Percentiles rank a stretch among this genome's conserved stretches.
phyloP scores from a whole-genome alignment of 2,888 invertebrate genomes.

The Oscheius sp. region DNA sequence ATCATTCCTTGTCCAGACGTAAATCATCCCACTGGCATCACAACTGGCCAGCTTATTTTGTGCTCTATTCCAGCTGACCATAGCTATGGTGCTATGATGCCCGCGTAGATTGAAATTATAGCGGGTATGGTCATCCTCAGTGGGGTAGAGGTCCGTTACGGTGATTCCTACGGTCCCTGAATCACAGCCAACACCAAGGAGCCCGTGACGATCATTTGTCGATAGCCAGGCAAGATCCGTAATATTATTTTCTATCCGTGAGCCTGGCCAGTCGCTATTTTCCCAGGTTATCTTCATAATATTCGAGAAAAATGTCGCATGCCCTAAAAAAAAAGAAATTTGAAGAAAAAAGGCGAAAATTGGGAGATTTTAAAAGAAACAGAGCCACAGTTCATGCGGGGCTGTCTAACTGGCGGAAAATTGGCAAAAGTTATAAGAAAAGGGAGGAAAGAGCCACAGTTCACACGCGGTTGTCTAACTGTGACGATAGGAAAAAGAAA shows the following conservation, averaged over 20 bases:
- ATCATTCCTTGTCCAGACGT: slow-evolving; percentile 99
- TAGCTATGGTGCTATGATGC: slow-evolving; percentile 79
- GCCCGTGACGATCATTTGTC: slow-evolving; percentile 50
- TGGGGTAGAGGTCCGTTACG: slow-evolving; percentile 56
- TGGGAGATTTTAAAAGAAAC: no score
- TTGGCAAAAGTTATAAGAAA: no score
- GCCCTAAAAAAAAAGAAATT: no score
- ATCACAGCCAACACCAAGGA: slow-evolving; percentile 66
- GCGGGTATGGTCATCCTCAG: slow-evolving; percentile 49
- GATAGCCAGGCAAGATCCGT: slow-evolving; percentile 53
- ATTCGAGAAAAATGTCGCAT: neutral
- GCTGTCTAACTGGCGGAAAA: neutral
- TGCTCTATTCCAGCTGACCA: slow-evolving; percentile 96
- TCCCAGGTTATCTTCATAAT: slow-evolving; percentile 69
- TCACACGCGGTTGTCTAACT: no score
- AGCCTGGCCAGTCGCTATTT: slow-evolving; percentile 69
- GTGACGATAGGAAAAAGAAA: no score
- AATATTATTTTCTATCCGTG: slow-evolving; percentile 60
- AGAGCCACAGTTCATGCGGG: no score
- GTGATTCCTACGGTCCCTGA: slow-evolving; percentile 72
- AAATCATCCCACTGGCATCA: slow-evolving; percentile 91
- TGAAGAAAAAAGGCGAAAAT: no score
- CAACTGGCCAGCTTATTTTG: slow-evolving; percentile 97
- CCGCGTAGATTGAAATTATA: slow-evolving; percentile 93
- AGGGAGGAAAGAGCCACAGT: no score